Evolutionary conservation across 2,113 vertebrate species (phyloP).

Genomic region (Leptodactylus fuscus): DNA sequence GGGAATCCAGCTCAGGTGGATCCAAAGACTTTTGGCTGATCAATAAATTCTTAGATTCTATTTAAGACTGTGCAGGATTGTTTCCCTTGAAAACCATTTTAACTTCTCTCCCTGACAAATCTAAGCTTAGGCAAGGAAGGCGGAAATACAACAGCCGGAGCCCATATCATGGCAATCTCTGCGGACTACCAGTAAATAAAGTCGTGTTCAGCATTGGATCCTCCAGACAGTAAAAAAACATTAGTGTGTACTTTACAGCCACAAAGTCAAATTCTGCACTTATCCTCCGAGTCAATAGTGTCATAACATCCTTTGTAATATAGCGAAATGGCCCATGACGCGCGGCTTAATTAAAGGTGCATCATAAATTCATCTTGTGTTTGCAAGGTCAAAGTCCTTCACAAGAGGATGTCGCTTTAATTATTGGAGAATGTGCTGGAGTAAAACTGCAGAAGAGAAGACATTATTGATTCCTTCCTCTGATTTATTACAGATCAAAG

Average conservation of each 20-base stretch:
- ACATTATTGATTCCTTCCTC: slow-evolving; percentile 16
- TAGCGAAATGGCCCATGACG: slow-evolving; percentile 25
- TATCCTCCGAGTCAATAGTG: slow-evolving; percentile 28
- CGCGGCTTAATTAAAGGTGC: slow-evolving; percentile 26
- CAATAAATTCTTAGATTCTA: no score
- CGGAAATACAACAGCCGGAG: background rate
- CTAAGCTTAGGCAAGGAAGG: background rate
- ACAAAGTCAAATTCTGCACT: background rate
- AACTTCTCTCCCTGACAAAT: background rate
- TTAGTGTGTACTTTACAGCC: background rate
- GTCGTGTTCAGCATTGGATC: background rate
- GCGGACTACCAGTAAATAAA: background rate
- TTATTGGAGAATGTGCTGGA: slow-evolving; percentile 13
- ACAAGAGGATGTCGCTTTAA: slow-evolving; percentile 25
- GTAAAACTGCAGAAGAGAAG: background rate
- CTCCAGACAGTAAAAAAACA: background rate
- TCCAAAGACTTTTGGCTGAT: no score
- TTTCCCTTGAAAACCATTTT: no score
- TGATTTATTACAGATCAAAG: slow-evolving; percentile 24
- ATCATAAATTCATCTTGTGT: slow-evolving; percentile 42
- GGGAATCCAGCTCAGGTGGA: no score
- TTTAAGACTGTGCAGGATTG: no score
- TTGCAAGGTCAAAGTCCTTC: slow-evolving; percentile 46
- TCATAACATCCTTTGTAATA: slow-evolving; percentile 16
- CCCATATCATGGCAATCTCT: background rate